Percentiles rank a stretch among this genome's conserved stretches.
Evolutionary conservation across 2,888 invertebrate species (phyloP).

Genomic region (Imbricaverruca yamaguchii): DNA sequence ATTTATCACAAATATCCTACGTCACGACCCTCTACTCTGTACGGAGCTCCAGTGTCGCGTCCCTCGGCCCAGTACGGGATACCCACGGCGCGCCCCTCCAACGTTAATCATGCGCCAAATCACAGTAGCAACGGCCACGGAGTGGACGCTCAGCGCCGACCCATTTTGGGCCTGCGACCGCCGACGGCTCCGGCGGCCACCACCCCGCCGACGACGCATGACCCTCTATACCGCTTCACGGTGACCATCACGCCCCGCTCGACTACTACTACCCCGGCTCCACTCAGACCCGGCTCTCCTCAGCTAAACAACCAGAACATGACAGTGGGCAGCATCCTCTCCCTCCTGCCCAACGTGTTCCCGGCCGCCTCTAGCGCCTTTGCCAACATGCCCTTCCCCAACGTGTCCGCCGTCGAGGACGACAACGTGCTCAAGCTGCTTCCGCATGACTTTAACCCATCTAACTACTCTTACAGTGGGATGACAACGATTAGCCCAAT

Average conservation of each 20-base stretch:
- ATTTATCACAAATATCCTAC: too few species aligned
- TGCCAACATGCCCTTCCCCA: not conserved
- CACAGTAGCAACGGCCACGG: too few species aligned
- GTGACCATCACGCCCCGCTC: not conserved
- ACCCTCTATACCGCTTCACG: not conserved
- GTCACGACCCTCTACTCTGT: too few species aligned
- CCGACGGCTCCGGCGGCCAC: not conserved
- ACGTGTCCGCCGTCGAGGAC: not conserved
- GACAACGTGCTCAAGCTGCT: conserved; percentile 7
- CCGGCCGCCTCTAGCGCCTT: conserved; percentile 2
- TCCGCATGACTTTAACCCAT: conserved; percentile 5
- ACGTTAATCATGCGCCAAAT: too few species aligned
- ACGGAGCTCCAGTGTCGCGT: too few species aligned
- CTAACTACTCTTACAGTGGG: not conserved
- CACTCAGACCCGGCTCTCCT: not conserved
- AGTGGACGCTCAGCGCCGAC: not conserved
- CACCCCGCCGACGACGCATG: not conserved
- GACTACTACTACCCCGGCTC: not conserved
- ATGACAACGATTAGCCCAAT: not conserved
- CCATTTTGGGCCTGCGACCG: not conserved
- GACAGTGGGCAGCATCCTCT: conserved; percentile 9
- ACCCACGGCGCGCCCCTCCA: too few species aligned
- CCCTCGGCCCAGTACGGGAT: too few species aligned
- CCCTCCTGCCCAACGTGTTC: conserved; percentile 10
- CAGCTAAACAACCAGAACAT: not conserved